Conservation (phyloP, 1,140 invertebrate species). For the Pinna nobilis region DNA sequence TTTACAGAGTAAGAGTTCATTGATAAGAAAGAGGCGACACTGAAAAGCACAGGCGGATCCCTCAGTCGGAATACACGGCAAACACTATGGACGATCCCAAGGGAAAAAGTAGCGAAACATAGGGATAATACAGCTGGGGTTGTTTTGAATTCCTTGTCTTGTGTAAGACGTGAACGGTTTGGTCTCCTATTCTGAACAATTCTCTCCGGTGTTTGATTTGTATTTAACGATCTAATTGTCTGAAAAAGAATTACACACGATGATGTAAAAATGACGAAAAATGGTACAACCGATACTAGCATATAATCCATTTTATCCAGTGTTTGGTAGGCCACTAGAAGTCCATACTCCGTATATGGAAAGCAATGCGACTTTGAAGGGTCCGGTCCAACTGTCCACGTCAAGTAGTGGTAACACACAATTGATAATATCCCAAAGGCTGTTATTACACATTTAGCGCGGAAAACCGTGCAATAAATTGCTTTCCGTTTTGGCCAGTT, state of each 20-base stretch:
- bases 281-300: conserved; percentile 49
- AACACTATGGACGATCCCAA: conserved; percentile 13
- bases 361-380: neutral
- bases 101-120: conserved; percentile 3
- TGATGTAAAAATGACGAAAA: conserved; percentile 38
- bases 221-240: conserved; percentile 19
- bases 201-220: conserved; percentile 1
- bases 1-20: conserved; percentile 22
- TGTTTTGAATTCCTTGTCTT: conserved; percentile 38
- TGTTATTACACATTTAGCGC: conserved; percentile 55
- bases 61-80: conserved; percentile 17
- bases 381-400: conserved; percentile 50
- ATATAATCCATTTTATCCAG: conserved; percentile 46
- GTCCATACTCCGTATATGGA: conserved; percentile 29
- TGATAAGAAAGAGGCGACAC: conserved; percentile 21
- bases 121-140: conserved; percentile 18
- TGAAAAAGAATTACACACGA: conserved; percentile 39
- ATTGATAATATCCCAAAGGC: conserved; percentile 45
- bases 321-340: conserved; percentile 32
- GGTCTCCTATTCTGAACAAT: conserved; percentile 14
- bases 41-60: neutral
- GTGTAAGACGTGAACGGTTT: conserved; percentile 18
- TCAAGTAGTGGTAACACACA: conserved; percentile 53
- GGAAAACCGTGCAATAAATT: conserved; percentile 55
- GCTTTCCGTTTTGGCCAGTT: conserved; percentile 57